phyloP scores from a whole-genome alignment of 2,888 invertebrate genomes.

The Sipha maydis region DNA sequence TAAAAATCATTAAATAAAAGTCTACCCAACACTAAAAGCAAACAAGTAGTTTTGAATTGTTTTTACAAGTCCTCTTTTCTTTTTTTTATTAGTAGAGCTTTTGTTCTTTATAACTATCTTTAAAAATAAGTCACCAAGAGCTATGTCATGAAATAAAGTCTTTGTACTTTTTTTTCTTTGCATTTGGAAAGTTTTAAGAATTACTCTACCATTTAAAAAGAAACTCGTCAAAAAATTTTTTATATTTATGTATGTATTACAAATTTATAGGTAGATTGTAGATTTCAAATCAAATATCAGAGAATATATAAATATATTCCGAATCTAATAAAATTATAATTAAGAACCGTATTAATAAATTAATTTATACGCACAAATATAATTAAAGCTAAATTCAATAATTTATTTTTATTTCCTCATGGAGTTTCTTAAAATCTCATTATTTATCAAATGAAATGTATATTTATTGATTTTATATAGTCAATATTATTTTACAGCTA shows the following conservation, averaged over 20 bases:
- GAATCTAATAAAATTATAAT: too few relatives aligned
- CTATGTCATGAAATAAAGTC: constrained; percentile 41
- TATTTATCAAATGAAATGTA: constrained; percentile 29
- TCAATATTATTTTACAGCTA: constrained; percentile 20
- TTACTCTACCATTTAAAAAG: constrained; percentile 14
- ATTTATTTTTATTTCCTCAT: not conserved
- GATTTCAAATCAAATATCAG: constrained; percentile 1
- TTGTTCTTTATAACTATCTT: constrained; percentile 36
- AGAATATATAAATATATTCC: too few relatives aligned
- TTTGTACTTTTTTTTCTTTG: constrained; percentile 5
- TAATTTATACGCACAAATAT: not conserved
- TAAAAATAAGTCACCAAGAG: constrained; percentile 48
- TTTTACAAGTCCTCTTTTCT: constrained; percentile 31
- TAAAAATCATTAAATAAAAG: constrained; percentile 53
- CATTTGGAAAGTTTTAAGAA: constrained; percentile 23
- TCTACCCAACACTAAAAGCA: constrained; percentile 17
- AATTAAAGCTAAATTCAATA: not conserved
- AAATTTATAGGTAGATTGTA: not conserved
- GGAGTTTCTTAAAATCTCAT: not conserved
- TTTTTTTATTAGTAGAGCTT: constrained; percentile 18
- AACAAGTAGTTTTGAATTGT: too few relatives aligned
- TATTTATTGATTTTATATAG: constrained; percentile 18
- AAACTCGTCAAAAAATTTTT: constrained; percentile 22
- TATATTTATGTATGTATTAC: not conserved
- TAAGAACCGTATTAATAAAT: not conserved